Evolutionary conservation across 1,140 invertebrate species (phyloP).

Genomic region (Diabrotica undecimpunctata): DNA sequence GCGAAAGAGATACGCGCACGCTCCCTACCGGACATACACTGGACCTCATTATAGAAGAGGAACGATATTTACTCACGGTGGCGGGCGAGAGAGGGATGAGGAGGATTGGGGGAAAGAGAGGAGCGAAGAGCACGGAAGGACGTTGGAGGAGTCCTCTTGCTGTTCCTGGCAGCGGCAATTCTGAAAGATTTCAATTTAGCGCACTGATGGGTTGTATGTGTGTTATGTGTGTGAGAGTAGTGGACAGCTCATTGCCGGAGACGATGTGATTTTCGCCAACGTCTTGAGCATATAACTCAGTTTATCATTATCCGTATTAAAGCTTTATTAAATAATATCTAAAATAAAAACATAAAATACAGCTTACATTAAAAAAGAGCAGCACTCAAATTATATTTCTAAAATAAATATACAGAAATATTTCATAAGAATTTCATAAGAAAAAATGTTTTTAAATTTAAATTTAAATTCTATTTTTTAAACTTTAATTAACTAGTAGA

Average conservation of each 20-base stretch:
- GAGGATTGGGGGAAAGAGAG: conserved; percentile 22
- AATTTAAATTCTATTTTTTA: too few relatives aligned
- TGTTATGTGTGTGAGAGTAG: conserved; percentile 10
- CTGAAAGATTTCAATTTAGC: conserved; percentile 46
- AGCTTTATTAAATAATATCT: too few relatives aligned
- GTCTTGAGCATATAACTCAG: too few relatives aligned
- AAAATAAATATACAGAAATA: too few relatives aligned
- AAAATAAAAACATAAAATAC: too few relatives aligned
- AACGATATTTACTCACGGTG: conserved; percentile 31
- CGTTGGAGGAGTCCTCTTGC: conserved; percentile 14
- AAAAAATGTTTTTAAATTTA: too few relatives aligned
- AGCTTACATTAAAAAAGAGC: too few relatives aligned
- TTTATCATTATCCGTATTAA: too few relatives aligned
- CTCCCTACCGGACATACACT: conserved; percentile 24
- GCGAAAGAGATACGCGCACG: conserved; percentile 21
- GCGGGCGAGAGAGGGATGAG: conserved; percentile 9
- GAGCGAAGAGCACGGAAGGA: conserved; percentile 19
- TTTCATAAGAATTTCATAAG: too few relatives aligned
- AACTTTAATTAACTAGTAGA: too few relatives aligned
- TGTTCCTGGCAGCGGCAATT: conserved; percentile 29
- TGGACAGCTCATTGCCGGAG: conserved; percentile 9
- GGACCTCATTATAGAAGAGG: conserved; percentile 26
- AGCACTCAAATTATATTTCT: too few relatives aligned
- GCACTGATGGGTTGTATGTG: conserved; percentile 37
- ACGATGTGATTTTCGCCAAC: too few relatives aligned